phyloP scores from a whole-genome alignment of 2,888 invertebrate genomes.

The Ernsta delagoae region DNA sequence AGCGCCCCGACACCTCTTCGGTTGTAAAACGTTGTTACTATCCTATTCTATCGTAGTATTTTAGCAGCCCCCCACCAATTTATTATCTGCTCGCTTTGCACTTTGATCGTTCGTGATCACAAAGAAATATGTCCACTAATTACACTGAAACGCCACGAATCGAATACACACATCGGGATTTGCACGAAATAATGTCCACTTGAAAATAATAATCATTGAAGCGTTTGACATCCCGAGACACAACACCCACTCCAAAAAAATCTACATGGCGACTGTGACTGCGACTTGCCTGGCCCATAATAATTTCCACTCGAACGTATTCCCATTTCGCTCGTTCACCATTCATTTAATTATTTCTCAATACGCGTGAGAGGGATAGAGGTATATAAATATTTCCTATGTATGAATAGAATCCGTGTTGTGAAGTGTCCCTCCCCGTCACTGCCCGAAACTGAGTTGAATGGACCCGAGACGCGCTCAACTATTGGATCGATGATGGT shows the following conservation, averaged over 20 bases:
- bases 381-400: constrained; percentile 78
- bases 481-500: constrained; percentile 84
- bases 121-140: constrained; percentile 63
- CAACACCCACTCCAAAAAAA: constrained; percentile 84
- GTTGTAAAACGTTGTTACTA: constrained; percentile 84
- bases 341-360: constrained; percentile 82
- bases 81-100: constrained; percentile 75
- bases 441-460: constrained; percentile 76
- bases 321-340: constrained; percentile 79
- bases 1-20: constrained; percentile 66
- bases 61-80: constrained; percentile 82
- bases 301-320: constrained; percentile 82
- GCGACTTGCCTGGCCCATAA: constrained; percentile 76
- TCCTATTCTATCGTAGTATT: constrained; percentile 79
- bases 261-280: constrained; percentile 80
- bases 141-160: constrained; percentile 59
- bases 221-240: constrained; percentile 80
- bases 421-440: constrained; percentile 78
- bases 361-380: constrained; percentile 74
- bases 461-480: constrained; percentile 84
- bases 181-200: constrained; percentile 75
- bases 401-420: constrained; percentile 82
- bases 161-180: constrained; percentile 62
- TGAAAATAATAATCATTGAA: constrained; percentile 82
- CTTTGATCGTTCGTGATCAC: constrained; percentile 66